Evolutionary conservation across 1,140 invertebrate genomes (phyloP).

Genomic region (Phthorimaea operculella): DNA sequence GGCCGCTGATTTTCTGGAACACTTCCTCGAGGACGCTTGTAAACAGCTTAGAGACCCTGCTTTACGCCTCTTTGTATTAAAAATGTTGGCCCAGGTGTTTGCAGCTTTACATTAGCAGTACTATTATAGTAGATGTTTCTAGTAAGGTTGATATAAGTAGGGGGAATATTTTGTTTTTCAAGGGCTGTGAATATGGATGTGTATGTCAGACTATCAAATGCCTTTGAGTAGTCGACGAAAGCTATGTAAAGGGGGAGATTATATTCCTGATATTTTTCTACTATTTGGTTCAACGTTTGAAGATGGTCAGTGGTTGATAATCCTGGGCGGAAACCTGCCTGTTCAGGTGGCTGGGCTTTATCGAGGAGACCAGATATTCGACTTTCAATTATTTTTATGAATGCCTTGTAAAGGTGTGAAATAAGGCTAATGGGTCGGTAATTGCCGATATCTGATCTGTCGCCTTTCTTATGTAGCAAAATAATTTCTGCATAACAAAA

Average conservation of each 20-base stretch:
- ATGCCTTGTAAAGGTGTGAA: not conserved
- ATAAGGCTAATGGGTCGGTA: conserved; percentile 1
- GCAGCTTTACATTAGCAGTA: conserved; percentile 5
- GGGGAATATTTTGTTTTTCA: not conserved
- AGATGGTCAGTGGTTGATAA: conserved; percentile 4
- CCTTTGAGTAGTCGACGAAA: conserved; percentile 2
- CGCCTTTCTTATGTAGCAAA: not conserved
- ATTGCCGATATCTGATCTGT: not conserved
- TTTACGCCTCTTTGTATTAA: conserved; percentile 7
- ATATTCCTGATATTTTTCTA: conserved; percentile 2
- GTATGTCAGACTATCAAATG: conserved; percentile 2
- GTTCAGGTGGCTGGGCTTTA: conserved; percentile 1
- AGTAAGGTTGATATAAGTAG: not conserved
- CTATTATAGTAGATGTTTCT: conserved; percentile 2
- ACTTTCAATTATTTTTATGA: not conserved
- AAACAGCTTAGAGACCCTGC: conserved; percentile 6
- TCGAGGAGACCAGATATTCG: too few relatives aligned
- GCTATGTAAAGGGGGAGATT: not conserved
- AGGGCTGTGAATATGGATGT: not conserved
- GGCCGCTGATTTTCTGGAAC: conserved; percentile 1
- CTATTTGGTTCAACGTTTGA: conserved; percentile 1
- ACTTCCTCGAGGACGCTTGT: conserved; percentile 2
- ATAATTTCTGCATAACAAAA: too few relatives aligned
- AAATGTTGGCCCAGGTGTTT: not conserved
- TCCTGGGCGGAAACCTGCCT: not conserved